Percentiles rank a stretch among this genome's conserved stretches.
These are phyloP conservation scores for Periphyllus acericola DNA, from an alignment of 2,888 invertebrate genomes.

Conservation along the genomic window DNA sequence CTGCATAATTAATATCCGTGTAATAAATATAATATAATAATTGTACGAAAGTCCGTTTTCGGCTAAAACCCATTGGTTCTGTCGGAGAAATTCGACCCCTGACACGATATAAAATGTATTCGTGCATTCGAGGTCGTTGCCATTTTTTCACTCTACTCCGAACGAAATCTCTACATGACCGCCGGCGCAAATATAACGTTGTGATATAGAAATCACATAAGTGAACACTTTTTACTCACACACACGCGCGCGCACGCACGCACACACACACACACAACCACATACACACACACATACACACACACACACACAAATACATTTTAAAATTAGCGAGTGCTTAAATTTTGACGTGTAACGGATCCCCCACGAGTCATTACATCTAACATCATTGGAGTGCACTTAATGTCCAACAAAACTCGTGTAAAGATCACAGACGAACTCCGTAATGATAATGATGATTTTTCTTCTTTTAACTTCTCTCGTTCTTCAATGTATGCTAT, in stretches of 20 bases:
- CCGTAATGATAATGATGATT: constrained; percentile 33
- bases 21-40: neutral
- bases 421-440: constrained; percentile 23
- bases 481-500: neutral
- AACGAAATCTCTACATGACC: constrained; percentile 53
- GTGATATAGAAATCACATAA: constrained; percentile 48
- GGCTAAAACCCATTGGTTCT: constrained; percentile 35
- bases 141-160: constrained; percentile 36
- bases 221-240: constrained; percentile 6
- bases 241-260: neutral
- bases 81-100: constrained; percentile 59
- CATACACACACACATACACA: neutral
- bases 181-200: constrained; percentile 38
- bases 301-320: neutral
- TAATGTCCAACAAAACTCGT: constrained; percentile 33
- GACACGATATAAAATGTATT: constrained; percentile 41
- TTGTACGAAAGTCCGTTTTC: constrained; percentile 38
- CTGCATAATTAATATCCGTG: neutral
- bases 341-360: constrained; percentile 34
- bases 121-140: constrained; percentile 54
- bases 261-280: too few relatives aligned
- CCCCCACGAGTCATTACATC: constrained; percentile 36
- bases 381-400: constrained; percentile 41
- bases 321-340: constrained; percentile 34
- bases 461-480: constrained; percentile 10